phyloP scores from a whole-genome alignment of 2,113 vertebrate genomes.

The Ochotona princeps region DNA sequence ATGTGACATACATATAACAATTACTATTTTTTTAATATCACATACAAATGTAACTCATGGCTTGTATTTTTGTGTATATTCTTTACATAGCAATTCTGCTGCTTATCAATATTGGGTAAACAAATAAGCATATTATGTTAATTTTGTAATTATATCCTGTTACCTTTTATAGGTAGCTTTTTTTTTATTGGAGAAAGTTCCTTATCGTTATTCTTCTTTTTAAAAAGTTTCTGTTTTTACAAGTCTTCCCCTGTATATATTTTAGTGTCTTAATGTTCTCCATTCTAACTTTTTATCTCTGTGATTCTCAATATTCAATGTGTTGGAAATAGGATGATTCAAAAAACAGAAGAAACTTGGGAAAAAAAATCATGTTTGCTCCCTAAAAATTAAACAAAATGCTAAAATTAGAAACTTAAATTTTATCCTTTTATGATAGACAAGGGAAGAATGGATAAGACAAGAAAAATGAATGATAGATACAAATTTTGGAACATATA shows the following conservation, averaged over 20 bases:
- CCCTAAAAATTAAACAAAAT: slow-evolving; percentile 3
- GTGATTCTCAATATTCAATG: neutral
- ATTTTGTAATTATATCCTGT: slow-evolving; percentile 33
- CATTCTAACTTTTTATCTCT: neutral
- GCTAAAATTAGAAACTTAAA: neutral
- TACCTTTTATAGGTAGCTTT: slow-evolving; percentile 18
- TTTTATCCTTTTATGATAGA: neutral
- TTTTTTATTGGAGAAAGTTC: neutral
- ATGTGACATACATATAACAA: neutral
- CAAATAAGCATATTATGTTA: neutral
- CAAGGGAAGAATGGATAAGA: neutral
- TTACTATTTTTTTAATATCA: neutral
- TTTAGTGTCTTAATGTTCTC: neutral
- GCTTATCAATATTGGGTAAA: neutral
- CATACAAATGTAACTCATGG: neutral
- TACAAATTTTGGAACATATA: neutral
- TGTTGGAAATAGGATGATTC: neutral
- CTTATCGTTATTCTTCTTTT: slow-evolving; percentile 6
- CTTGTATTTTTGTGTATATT: neutral
- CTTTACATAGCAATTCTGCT: neutral
- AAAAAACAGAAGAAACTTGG: neutral
- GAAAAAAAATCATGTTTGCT: neutral
- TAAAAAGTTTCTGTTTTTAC: neutral
- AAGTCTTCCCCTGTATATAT: neutral
- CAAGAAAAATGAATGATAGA: neutral